These are phyloP conservation scores for Lasioglossum pauxillum DNA, from an alignment of 2,888 invertebrate species.

Conservation along the genomic window DNA sequence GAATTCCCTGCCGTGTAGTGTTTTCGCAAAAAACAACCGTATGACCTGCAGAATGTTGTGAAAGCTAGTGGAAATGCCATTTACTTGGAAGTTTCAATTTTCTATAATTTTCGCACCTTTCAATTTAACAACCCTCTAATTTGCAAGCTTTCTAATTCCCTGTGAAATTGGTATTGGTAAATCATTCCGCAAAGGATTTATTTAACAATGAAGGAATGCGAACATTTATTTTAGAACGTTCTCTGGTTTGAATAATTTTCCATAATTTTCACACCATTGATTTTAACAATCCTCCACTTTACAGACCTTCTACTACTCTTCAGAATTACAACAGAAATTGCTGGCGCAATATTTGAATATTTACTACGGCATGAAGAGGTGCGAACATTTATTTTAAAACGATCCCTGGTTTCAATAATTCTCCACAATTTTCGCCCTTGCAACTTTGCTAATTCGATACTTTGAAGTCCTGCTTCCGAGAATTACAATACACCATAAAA, in stretches of 20 bases:
- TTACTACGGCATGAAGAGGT: not conserved
- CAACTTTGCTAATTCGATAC: not conserved
- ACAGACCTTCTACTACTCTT: not conserved
- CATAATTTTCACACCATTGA: constrained; percentile 1
- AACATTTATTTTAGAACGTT: not conserved
- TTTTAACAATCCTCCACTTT: not conserved
- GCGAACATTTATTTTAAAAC: not conserved
- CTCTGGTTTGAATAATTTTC: not conserved
- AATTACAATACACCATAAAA: not conserved
- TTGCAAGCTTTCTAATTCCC: not conserved
- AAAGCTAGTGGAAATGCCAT: not conserved
- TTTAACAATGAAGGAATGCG: not conserved
- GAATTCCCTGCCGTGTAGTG: not conserved
- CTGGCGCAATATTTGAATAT: not conserved
- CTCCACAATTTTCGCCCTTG: not conserved
- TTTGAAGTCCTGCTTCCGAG: not conserved
- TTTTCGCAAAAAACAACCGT: too few species aligned
- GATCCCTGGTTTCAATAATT: not conserved
- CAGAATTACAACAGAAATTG: not conserved
- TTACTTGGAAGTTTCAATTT: not conserved
- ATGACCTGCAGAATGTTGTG: not conserved
- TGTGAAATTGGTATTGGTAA: not conserved
- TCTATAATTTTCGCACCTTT: not conserved
- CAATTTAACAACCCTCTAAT: not conserved
- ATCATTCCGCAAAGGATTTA: not conserved